Evolutionary conservation across 2,113 vertebrate genomes (phyloP), one percentile per base, ranked within the genome.

Genomic region (Ariopsis seemanni): DNA sequence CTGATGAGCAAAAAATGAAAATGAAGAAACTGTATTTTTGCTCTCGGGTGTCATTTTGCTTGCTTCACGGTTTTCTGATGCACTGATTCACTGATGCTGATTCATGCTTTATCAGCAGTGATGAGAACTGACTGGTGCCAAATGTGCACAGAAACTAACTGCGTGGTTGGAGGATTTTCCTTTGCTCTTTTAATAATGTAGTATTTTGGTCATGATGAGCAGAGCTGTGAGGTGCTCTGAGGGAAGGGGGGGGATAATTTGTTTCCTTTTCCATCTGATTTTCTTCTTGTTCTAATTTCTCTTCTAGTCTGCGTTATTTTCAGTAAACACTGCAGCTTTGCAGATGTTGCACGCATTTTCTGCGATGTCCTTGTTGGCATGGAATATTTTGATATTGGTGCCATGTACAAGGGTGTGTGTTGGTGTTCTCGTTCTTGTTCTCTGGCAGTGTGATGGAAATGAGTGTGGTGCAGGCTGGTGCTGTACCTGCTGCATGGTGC

Each of bases 401-500:
- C 18, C 10, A 7, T n/a, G 60, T 50, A n/a, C 9, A 63, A n/a
- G 5, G 34, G 34, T 52, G 62, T 71, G 22, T 67, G 81, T 65
- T n/a, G n/a, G 80, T 82, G 63, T 71, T 55, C 42, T 42, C 42
- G 3, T 42, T 55, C 42, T 42, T 4, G 3, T 42, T 63, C n/a
- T 69, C 82, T 55, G 48, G 2, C 22, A 78, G 75, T 75, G 34
- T 30, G 69, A 48, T 69, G 34, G 79, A 58, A 14, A 22, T 50
- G 34, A 27, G 55, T 82, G 67, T 83, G 62, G 62, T 83, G 50
- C 55, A 58, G 72, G 57, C 42, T 27, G 57, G n/a, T 87, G 14
- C 30, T 34, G 50, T 52, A 15, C 53, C 30, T 60, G 57, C 58
- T 77, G 72, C 18, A 6, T 20, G 25, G 1, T 60, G 55, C 18